phyloP scores from a whole-genome alignment of 2,888 invertebrate species.

The Liodrosophila aerea region DNA sequence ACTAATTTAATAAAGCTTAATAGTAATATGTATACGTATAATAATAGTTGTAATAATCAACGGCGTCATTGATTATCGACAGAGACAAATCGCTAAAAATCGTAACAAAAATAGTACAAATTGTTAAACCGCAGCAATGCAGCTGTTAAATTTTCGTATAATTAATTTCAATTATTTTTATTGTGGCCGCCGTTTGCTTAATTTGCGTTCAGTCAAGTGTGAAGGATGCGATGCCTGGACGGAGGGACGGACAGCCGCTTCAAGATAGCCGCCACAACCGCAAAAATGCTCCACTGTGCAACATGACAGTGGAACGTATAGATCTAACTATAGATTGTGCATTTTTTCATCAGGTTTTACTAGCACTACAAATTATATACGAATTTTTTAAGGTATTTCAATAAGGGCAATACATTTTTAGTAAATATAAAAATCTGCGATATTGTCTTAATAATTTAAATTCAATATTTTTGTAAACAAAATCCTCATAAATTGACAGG shows the following conservation, averaged over 20 bases:
- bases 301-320: constrained; percentile 20
- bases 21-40: no score
- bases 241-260: constrained; percentile 52
- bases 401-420: no score
- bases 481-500: no score
- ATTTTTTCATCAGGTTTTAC: not conserved
- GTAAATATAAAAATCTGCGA: no score
- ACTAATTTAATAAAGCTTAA: constrained; percentile 8
- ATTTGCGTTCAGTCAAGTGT: constrained; percentile 81
- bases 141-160: constrained; percentile 76
- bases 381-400: no score
- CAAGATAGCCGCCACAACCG: constrained; percentile 69
- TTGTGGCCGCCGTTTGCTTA: constrained; percentile 67
- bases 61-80: constrained; percentile 44
- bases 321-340: not conserved
- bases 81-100: constrained; percentile 52
- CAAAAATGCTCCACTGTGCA: constrained; percentile 45
- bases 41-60: constrained; percentile 18
- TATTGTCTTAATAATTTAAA: no score
- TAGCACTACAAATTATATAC: no score
- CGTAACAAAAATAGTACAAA: constrained; percentile 31
- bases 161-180: constrained; percentile 80
- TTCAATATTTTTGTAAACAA: no score
- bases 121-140: constrained; percentile 66
- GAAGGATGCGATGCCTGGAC: constrained; percentile 79